phyloP scores from a whole-genome alignment of 2,888 invertebrate species.

The Lycophotia porphyrea region DNA sequence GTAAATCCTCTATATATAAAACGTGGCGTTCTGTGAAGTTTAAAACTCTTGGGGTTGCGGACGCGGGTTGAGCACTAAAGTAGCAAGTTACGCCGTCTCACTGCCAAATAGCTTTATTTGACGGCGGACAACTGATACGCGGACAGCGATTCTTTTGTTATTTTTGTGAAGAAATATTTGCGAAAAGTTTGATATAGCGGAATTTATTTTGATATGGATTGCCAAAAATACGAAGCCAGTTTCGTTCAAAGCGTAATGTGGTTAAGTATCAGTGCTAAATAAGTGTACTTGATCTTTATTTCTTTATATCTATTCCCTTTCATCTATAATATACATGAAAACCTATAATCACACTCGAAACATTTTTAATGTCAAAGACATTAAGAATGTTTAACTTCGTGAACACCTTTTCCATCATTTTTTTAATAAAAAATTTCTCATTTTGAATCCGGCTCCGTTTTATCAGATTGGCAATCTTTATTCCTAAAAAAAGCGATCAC shows the following conservation, averaged over 20 bases:
- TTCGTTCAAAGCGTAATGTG: not conserved
- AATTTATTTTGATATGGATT: constrained; percentile 15
- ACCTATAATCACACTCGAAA: not conserved
- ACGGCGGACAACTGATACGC: constrained; percentile 47
- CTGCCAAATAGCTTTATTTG: constrained; percentile 66
- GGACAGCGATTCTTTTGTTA: constrained; percentile 33
- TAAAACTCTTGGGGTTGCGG: constrained; percentile 66
- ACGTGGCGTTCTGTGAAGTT: constrained; percentile 63
- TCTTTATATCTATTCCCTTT: not conserved
- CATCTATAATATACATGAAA: not conserved
- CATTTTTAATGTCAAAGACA: no score
- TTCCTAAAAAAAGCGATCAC: constrained; percentile 35
- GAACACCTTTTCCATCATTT: constrained; percentile 21
- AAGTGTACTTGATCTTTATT: not conserved
- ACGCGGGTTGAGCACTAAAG: constrained; percentile 63
- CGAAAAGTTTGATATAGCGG: not conserved
- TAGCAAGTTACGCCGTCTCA: constrained; percentile 65
- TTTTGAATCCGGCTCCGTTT: constrained; percentile 22
- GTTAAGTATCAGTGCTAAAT: not conserved
- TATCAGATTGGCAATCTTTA: constrained; percentile 50
- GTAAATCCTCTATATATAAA: constrained; percentile 58
- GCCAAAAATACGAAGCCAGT: not conserved
- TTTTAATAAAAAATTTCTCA: constrained; percentile 35
- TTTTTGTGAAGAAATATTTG: constrained; percentile 39
- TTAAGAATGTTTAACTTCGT: no score